Evolutionary conservation across 2,888 invertebrate species (phyloP).

Genomic region (Tethea ocularis): DNA sequence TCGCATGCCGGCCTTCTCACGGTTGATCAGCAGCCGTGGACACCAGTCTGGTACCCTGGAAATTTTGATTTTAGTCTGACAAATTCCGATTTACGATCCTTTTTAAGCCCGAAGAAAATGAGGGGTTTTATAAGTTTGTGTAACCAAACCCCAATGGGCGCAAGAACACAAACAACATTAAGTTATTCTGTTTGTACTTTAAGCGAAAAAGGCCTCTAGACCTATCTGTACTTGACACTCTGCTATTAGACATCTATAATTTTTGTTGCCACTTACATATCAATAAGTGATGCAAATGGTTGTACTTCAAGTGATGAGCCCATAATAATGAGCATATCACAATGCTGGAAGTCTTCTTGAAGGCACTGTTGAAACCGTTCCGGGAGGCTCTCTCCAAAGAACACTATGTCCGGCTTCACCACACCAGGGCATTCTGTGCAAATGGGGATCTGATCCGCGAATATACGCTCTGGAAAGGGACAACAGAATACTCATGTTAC

Average conservation of each 20-base stretch:
- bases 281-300: slow-evolving; percentile 95
- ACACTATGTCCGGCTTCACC: slow-evolving; percentile 97
- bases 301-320: slow-evolving; percentile 97
- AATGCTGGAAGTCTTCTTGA: slow-evolving; percentile 90
- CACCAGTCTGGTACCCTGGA: slow-evolving; percentile 85
- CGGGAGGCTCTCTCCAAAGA: slow-evolving; percentile 97
- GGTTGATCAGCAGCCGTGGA: slow-evolving; percentile 94
- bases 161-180: no score
- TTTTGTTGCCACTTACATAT: slow-evolving; percentile 82
- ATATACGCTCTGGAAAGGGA: slow-evolving; percentile 86
- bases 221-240: no score
- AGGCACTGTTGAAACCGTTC: slow-evolving; percentile 88
- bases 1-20: slow-evolving; percentile 86
- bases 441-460: slow-evolving; percentile 88
- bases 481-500: background rate
- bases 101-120: no score
- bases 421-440: slow-evolving; percentile 90
- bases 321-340: slow-evolving; percentile 96
- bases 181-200: no score
- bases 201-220: no score
- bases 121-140: no score
- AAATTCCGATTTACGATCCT: no score
- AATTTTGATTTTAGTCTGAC: no score
- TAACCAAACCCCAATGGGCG: no score
- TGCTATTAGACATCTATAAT: no score